phyloP scores from a whole-genome alignment of 35 echinoderm and acorn worm genomes.

The Lytechinus pictus region DNA sequence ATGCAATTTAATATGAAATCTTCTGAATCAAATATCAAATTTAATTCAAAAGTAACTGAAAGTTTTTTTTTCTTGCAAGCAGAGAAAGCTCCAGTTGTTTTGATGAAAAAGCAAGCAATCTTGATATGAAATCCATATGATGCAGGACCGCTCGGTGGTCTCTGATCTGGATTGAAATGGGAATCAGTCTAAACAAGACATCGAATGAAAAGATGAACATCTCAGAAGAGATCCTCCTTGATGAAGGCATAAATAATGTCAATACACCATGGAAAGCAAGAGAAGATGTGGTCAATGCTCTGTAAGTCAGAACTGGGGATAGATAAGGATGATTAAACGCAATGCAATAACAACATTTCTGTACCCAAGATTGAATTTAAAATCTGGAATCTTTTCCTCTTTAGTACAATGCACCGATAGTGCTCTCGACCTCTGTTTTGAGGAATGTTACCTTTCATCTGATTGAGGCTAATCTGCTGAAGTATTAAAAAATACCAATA shows the following conservation, averaged over 20 bases:
- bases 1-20: not conserved
- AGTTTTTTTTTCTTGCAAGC: not conserved
- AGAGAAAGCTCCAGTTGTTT: not conserved
- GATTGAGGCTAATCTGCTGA: not conserved
- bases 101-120: not conserved
- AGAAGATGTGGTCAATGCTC: not conserved
- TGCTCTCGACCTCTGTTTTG: not conserved
- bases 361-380: not conserved
- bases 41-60: not conserved
- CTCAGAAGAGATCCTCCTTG: not conserved
- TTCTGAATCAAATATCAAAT: not conserved
- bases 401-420: not conserved
- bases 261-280: not conserved
- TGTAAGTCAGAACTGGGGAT: not conserved
- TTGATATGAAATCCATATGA: not conserved
- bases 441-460: not conserved
- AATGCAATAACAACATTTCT: conserved; percentile 2
- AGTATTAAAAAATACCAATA: no score
- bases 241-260: not conserved
- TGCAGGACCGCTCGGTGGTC: not conserved
- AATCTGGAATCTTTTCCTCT: not conserved
- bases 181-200: not conserved
- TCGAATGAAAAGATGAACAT: not conserved
- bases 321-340: not conserved
- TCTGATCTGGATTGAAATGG: not conserved